phyloP scores from a whole-genome alignment of 2,113 vertebrate species.

The Promerops cafer region DNA sequence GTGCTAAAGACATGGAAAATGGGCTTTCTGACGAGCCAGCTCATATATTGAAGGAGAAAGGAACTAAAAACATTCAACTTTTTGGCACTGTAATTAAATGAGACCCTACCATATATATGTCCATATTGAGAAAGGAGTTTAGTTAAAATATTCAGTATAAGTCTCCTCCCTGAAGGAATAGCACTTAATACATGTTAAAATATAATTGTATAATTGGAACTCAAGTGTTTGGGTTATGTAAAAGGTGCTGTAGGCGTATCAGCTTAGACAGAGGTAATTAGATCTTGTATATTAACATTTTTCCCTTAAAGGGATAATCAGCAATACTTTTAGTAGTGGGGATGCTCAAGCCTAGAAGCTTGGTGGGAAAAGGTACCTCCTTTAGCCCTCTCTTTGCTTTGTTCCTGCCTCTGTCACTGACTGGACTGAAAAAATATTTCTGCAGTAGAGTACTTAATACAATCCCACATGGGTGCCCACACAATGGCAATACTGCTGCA shows the following conservation, averaged over 20 bases:
- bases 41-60: not conserved
- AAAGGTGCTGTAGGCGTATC: slow-evolving; percentile 44
- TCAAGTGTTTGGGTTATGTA: slow-evolving; percentile 53
- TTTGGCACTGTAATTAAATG: not conserved
- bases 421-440: not conserved
- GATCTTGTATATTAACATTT: slow-evolving; percentile 50
- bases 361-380: not conserved
- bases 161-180: slow-evolving; percentile 28
- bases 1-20: not conserved
- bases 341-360: not conserved
- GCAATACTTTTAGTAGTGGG: not conserved
- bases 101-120: not conserved
- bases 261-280: slow-evolving; percentile 62
- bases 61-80: not conserved
- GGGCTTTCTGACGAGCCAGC: not conserved
- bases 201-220: slow-evolving; percentile 44
- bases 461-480: not conserved
- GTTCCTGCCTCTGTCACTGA: not conserved
- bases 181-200: slow-evolving; percentile 39
- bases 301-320: slow-evolving; percentile 42
- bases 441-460: not conserved
- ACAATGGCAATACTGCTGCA: not conserved
- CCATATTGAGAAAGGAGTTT: not conserved
- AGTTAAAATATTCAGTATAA: not conserved
- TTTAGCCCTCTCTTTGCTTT: not conserved